Evolutionary conservation across 2,113 vertebrate species (phyloP), one percentile per base, ranked within the genome.

Genomic region (Cromileptes altivelis): DNA sequence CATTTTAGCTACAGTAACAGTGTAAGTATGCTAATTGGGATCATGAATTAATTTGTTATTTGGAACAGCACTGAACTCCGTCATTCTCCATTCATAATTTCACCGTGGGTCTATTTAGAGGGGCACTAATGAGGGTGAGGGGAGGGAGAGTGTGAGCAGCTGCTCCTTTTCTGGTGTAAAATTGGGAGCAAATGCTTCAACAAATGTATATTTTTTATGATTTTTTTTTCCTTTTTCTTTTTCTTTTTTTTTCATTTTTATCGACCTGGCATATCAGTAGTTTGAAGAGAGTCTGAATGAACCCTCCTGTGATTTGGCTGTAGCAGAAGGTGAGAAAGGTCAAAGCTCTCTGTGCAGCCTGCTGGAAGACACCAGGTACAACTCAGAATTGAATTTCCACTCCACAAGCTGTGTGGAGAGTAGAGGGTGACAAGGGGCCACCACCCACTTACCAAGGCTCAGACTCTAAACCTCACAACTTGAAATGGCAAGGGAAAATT

Each of bases 81-180:
- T 68, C 64, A 73, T 73, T 64, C 81, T 42, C 55, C 89, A 88
- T 91, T 93, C 85, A 89, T 78, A 75, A 81, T 80, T 88, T 82
- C 42, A 82, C 58, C 17, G 12, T 9, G 25, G 72, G 68, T 82
- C 73, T 79, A 50, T 81, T 88, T 78, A 74, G 42, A 82, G 75
- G 75, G 37, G n/a, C 64, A 49, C 75, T 90, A 85, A 87, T 87
- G 78, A 84, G 69, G 71, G 21, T 1, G 13, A 19, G 52, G 40
- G 63, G 45, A 12, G 62, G 27, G 49, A 18, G 57, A 4, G 57
- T 7, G 61, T 9, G 58, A 78, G 71, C 78, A 71, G 72, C 69
- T 82, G 79, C 70, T 85, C 6, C 45, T 55, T 72, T 72, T 62
- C 56, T 69, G 42, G 56, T 80, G 70, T n/a, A 53, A 68, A 45